phyloP scores from a whole-genome alignment of 2,888 invertebrate species.

The Axea sp. region DNA sequence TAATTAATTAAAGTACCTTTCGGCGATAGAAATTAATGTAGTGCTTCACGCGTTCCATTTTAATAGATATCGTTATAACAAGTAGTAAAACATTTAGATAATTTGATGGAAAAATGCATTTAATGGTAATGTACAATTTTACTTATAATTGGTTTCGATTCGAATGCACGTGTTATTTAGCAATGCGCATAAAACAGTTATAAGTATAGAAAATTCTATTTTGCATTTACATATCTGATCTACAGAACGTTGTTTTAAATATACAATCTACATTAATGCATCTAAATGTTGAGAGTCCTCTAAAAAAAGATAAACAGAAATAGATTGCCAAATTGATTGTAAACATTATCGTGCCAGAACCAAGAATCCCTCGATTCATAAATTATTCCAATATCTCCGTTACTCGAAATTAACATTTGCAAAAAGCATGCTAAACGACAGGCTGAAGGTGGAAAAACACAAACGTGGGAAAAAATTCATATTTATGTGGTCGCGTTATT shows the following conservation, averaged over 20 bases:
- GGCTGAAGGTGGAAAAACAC: too few relatives aligned
- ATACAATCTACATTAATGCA: conserved; percentile 56
- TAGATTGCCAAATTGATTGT: conserved; percentile 54
- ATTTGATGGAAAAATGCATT: too few relatives aligned
- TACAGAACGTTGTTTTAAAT: conserved; percentile 23
- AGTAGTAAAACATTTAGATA: too few relatives aligned
- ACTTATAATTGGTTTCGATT: too few relatives aligned
- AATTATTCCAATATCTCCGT: conserved; percentile 46
- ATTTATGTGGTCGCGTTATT: too few relatives aligned
- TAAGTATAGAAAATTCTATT: conserved; percentile 26
- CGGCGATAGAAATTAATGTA: conserved; percentile 7
- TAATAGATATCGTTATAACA: too few relatives aligned
- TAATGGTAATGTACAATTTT: too few relatives aligned
- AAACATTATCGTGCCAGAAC: conserved; percentile 25
- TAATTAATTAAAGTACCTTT: conserved; percentile 35
- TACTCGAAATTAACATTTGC: conserved; percentile 54
- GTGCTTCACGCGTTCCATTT: not conserved
- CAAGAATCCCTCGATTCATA: conserved; percentile 29
- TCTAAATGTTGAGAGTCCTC: conserved; percentile 23
- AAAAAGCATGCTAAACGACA: conserved; percentile 27
- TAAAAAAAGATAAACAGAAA: conserved; percentile 46
- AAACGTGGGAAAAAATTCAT: too few relatives aligned
- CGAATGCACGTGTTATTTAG: conserved; percentile 20
- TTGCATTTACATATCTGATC: conserved; percentile 49
- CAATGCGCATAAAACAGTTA: conserved; percentile 27